These are phyloP conservation scores for Gobio occitaniae DNA, from an alignment of 2,797 vertebrate genomes.

Conservation along the genomic window DNA sequence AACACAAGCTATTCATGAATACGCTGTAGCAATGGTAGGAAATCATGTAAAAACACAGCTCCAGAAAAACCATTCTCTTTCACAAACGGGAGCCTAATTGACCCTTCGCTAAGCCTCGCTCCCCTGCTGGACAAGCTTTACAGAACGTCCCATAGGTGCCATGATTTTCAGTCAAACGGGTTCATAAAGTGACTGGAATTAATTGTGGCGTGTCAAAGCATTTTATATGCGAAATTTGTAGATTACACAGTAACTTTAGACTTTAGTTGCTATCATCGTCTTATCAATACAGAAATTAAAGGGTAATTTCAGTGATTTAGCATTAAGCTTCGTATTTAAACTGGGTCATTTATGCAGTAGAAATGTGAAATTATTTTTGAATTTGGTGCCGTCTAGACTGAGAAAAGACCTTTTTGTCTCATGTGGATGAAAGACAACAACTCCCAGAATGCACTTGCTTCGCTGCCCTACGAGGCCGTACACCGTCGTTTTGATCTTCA, in stretches of 20 bases:
- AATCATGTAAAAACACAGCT: slow-evolving; percentile 1
- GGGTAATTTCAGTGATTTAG: too few relatives aligned
- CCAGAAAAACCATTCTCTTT: neutral
- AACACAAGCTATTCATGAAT: neutral
- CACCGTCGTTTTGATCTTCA: too few relatives aligned
- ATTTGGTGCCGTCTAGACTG: too few relatives aligned
- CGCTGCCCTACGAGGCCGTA: too few relatives aligned
- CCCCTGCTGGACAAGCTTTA: neutral
- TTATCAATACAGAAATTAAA: neutral
- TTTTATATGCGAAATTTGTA: neutral
- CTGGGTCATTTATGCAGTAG: too few relatives aligned
- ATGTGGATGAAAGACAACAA: too few relatives aligned
- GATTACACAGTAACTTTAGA: too few relatives aligned
- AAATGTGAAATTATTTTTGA: too few relatives aligned
- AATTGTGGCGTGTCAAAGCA: neutral
- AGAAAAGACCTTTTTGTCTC: too few relatives aligned
- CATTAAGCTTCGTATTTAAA: too few relatives aligned
- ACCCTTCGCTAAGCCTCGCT: neutral
- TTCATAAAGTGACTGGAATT: slow-evolving; percentile 6
- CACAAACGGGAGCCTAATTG: slow-evolving; percentile 9
- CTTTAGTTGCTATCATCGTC: neutral
- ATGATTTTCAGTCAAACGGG: neutral
- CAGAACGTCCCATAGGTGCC: neutral
- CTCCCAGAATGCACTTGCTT: too few relatives aligned
- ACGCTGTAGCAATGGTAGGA: neutral